Evolutionary conservation across 2,113 vertebrate species (phyloP), one percentile per base, ranked within the genome.

Genomic region (Toxostoma redivivum): DNA sequence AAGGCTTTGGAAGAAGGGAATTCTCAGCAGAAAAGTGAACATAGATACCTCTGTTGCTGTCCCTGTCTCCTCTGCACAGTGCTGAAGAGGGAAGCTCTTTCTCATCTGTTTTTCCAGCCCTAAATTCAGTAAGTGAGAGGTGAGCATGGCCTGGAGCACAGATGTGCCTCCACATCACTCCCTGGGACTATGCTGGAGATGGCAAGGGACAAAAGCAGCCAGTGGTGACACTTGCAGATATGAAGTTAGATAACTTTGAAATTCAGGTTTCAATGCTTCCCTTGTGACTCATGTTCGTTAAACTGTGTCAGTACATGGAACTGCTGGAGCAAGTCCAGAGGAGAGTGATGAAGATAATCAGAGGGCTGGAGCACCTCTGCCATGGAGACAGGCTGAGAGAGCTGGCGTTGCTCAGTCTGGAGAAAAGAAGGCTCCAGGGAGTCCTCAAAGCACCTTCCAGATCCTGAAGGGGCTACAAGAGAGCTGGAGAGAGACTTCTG

Each of bases 101-200:
- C 35, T 25, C 23, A 45, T 30, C 33, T 45, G 7, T 27, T 82
- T 67, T 53, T 37, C 15, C 51, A 44, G 35, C 44, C 58, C 37
- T 22, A 88, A 69, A 90, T 64, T 77, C 61, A 79, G 30, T 30
- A 27, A 78, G 18, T 0, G 0, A 73, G 65, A 84, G 7, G 38
- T 2, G 5, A 60, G 8, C 0, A 0, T 25, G 25, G 28, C 40
- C 18, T 47, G 70, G 67, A 65, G 31, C 0, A 3, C 30, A 71
- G 44, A 48, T 27, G 45, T 70, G 51, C 44, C 70, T 76, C 16
- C 31, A 28, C 0, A 0, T 62, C 56, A 13, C 35, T 62, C 30
- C 33, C 18, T 28, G 12, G 53, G 33, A 40, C 66, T 42, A 27
- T 20, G 15, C 40, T n/a, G 30, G 61, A 81, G 47, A 40, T 3